These are phyloP conservation scores for Leuciscus waleckii DNA, from an alignment of 2,797 vertebrate genomes.

Conservation along the genomic window DNA sequence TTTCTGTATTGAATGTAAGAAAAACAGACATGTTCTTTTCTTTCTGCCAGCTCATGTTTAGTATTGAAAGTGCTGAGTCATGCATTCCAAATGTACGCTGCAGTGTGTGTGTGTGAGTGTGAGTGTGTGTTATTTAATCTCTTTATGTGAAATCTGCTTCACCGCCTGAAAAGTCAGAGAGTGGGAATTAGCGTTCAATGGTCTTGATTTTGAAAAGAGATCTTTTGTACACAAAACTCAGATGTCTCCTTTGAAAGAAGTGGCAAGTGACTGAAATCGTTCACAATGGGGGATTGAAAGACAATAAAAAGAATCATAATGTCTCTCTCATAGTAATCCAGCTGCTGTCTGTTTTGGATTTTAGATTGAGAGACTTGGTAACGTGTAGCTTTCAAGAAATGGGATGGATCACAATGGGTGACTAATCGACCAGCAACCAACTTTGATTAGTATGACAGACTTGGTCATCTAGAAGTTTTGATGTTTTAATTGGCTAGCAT, in stretches of 20 bases:
- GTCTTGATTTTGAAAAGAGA: constrained; percentile 30
- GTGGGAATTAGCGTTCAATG: constrained; percentile 4
- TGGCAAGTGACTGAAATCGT: neutral
- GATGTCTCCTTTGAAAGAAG: constrained; percentile 10
- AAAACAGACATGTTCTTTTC: constrained; percentile 18
- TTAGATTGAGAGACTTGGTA: constrained; percentile 5
- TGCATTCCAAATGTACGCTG: constrained; percentile 23
- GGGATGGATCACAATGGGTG: neutral
- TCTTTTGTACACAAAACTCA: constrained; percentile 18
- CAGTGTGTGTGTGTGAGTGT: constrained; percentile 10
- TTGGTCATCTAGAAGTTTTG: neutral
- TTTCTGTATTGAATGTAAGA: constrained; percentile 7
- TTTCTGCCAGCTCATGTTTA: constrained; percentile 18
- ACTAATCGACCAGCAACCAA: neutral
- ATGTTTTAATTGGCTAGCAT: neutral
- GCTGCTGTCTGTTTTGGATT: neutral
- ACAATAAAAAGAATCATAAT: neutral
- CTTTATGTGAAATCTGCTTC: constrained; percentile 16
- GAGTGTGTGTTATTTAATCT: constrained; percentile 23
- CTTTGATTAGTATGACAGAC: neutral
- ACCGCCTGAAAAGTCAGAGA: neutral
- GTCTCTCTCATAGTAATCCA: neutral
- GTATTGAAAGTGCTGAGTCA: constrained; percentile 16
- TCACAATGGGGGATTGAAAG: neutral
- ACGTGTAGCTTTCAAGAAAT: neutral